These are phyloP conservation scores for Cassiopea andromeda DNA, from an alignment of 30 jellyfish, hydroid and myxozoan species.

Conservation along the genomic window DNA sequence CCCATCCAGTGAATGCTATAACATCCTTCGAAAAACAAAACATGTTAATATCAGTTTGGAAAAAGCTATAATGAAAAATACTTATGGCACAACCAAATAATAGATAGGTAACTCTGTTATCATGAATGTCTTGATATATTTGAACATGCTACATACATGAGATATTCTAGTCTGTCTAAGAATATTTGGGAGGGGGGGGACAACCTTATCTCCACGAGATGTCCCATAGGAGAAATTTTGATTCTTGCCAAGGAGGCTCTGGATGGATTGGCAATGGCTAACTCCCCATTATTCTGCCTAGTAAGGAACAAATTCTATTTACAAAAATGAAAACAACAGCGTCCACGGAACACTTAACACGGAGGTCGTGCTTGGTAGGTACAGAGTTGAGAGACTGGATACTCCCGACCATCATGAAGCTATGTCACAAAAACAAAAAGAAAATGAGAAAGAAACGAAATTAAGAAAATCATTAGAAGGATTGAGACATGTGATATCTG, in stretches of 20 bases:
- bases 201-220: background rate
- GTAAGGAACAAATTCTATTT: background rate
- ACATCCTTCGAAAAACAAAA: slow-evolving; percentile 17
- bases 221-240: background rate
- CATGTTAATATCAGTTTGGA: too few species aligned
- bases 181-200: background rate
- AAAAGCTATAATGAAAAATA: too few species aligned
- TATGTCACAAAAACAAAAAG: background rate
- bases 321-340: background rate
- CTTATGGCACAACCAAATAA: too few species aligned
- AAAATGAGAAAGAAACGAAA: background rate
- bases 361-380: background rate
- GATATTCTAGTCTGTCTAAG: too few species aligned
- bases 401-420: background rate
- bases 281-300: background rate
- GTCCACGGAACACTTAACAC: background rate
- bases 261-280: background rate
- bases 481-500: too few species aligned
- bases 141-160: too few species aligned
- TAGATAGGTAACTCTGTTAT: too few species aligned
- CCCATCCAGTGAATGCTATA: slow-evolving; percentile 60
- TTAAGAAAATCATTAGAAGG: too few species aligned
- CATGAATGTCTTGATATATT: too few species aligned
- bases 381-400: background rate
- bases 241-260: background rate